A percentile compares a stretch with the other conserved stretches of the same genome.
Conservation (phyloP, 2,888 invertebrate species). For the Tetragonisca angustula region DNA sequence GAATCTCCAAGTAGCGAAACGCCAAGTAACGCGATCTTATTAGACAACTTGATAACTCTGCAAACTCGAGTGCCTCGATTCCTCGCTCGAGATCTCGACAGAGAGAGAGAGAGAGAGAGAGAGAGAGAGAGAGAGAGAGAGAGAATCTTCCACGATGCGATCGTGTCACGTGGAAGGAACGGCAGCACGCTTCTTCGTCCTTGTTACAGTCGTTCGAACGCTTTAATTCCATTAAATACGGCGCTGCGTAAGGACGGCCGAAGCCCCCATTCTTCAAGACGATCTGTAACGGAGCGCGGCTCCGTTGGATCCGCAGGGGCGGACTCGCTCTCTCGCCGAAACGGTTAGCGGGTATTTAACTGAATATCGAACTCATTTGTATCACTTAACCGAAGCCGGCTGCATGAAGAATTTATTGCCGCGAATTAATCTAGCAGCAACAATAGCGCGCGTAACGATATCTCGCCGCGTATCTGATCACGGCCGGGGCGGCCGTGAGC, state of each 20-base stretch:
- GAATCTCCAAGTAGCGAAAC: background rate
- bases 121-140: no score
- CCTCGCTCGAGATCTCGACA: no score
- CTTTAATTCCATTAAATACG: conserved; percentile 70
- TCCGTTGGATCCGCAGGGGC: conserved; percentile 51
- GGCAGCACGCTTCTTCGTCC: conserved; percentile 44
- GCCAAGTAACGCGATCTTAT: background rate
- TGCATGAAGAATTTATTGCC: conserved; percentile 60
- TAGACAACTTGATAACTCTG: background rate
- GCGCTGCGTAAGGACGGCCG: conserved; percentile 41
- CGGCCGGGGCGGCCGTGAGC: conserved; percentile 34
- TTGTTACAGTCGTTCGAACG: conserved; percentile 42
- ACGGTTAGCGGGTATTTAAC: conserved; percentile 63
- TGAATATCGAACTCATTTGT: conserved; percentile 64
- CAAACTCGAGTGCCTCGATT: background rate
- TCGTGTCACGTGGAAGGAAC: conserved; percentile 40
- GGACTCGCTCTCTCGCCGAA: conserved; percentile 55
- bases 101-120: no score
- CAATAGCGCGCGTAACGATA: conserved; percentile 63
- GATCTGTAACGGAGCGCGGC: conserved; percentile 37
- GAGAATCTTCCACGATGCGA: background rate
- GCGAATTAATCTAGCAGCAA: conserved; percentile 62
- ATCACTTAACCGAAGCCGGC: conserved; percentile 55
- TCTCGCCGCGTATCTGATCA: conserved; percentile 58
- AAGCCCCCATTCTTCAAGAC: conserved; percentile 58